These are phyloP conservation scores for Hemistola chrysoprasaria DNA, from an alignment of 2,888 invertebrate genomes.

Conservation along the genomic window DNA sequence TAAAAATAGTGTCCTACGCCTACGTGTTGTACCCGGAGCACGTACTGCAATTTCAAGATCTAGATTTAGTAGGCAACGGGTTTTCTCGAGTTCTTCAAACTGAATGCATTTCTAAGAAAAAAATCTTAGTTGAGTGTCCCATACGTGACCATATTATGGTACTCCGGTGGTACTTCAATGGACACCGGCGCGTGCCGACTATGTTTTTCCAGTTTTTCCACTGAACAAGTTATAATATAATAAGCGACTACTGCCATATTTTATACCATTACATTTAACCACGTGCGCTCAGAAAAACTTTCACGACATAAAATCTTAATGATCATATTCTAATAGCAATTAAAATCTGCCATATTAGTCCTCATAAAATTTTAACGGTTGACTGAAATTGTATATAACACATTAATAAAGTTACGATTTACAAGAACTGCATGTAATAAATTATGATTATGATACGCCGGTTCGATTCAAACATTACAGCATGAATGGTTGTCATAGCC, in stretches of 20 bases:
- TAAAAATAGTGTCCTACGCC: slow-evolving; percentile 46
- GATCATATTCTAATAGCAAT: slow-evolving; percentile 26
- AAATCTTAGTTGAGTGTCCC: slow-evolving; percentile 42
- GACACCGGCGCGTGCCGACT: slow-evolving; percentile 42
- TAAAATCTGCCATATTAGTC: slow-evolving; percentile 4
- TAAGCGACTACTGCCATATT: slow-evolving; percentile 32
- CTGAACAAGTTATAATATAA: slow-evolving; percentile 28
- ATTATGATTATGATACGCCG: slow-evolving; percentile 42
- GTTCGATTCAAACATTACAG: slow-evolving; percentile 50
- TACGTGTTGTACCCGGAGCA: slow-evolving; percentile 51
- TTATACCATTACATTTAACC: slow-evolving; percentile 23
- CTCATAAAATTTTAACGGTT: slow-evolving; percentile 41
- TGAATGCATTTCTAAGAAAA: slow-evolving; percentile 64
- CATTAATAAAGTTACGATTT: slow-evolving; percentile 1
- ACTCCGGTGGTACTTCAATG: slow-evolving; percentile 59
- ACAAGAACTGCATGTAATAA: slow-evolving; percentile 59
- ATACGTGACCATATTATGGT: slow-evolving; percentile 58
- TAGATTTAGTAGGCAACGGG: slow-evolving; percentile 62
- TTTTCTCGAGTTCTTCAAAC: slow-evolving; percentile 54
- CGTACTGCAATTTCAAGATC: slow-evolving; percentile 67
- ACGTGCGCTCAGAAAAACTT: slow-evolving; percentile 27
- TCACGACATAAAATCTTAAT: not conserved
- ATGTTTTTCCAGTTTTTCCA: slow-evolving; percentile 55
- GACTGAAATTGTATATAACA: slow-evolving; percentile 13
- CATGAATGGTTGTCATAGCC: slow-evolving; percentile 54